Percentiles rank a stretch among this genome's conserved stretches.
Evolutionary conservation across 2,113 vertebrate species (phyloP).

Genomic region (Actenoides lindsayi): DNA sequence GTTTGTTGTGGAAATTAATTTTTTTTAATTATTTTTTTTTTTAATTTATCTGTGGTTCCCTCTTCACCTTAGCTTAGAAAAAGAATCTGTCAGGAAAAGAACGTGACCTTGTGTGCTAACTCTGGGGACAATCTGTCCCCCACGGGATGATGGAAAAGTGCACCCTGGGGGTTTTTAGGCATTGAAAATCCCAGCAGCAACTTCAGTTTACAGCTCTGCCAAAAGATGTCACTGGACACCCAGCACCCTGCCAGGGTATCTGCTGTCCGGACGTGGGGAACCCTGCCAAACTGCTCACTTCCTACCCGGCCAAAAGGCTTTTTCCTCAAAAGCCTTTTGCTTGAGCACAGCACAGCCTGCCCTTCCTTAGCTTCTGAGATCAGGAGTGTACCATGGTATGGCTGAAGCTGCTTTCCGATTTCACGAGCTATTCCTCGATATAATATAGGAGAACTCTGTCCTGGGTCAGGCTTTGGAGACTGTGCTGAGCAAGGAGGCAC

Average conservation of each 20-base stretch:
- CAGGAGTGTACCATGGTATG: neutral
- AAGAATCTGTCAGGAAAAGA: neutral
- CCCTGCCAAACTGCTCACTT: neutral
- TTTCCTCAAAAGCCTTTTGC: neutral
- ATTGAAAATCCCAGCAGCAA: fast-evolving
- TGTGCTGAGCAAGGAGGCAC: neutral
- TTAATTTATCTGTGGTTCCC: neutral
- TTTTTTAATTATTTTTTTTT: neutral
- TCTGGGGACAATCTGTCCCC: neutral
- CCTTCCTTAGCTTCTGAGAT: neutral
- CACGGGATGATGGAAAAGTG: neutral
- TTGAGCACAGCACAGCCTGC: neutral
- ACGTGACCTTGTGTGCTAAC: fast-evolving
- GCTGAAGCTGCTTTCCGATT: neutral
- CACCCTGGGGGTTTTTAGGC: neutral
- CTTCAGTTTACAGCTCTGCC: neutral
- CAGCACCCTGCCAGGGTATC: neutral
- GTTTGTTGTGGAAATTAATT: no score
- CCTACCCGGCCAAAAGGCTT: neutral
- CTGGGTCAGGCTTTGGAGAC: neutral
- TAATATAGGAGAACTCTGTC: neutral
- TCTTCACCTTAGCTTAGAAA: neutral
- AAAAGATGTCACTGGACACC: neutral
- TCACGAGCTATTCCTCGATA: neutral
- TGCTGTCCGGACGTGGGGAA: neutral